Evolutionary conservation across 2,113 vertebrate species (phyloP), one percentile per base, ranked within the genome.

Genomic region (Erythrolamprus reginae): DNA sequence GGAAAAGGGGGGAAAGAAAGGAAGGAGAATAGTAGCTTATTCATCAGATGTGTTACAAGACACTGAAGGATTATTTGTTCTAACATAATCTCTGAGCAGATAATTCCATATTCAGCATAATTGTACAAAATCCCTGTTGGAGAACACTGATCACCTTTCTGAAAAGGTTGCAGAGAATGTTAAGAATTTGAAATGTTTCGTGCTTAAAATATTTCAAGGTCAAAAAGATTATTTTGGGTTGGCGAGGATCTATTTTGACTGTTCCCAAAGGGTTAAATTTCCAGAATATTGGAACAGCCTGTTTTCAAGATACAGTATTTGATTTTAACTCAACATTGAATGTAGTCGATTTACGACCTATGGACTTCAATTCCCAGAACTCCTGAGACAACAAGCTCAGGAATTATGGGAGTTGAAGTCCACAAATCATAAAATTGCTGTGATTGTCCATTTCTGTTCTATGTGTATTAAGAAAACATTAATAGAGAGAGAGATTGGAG

Each of bases 1-100:
- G 45, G n/a, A 42, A 45, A 15, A 3, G 52, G 0, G 0, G 17
- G 3, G 10, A n/a, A 56, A 58, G 56, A 58, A 58, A 58, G 9
- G 56, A 58, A 58, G 56, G 24, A 58, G 8, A 58, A 58, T 56
- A 86, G 45, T 33, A 84, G 23, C n/a, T 48, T 51, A 84, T 91
- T 88, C 45, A 84, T 23, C 86, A 84, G 77, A 84, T 84, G 23
- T 28, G 50, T 10, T 42, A 24, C 70, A 87, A 82, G 86, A 65
- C 51, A 82, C 33, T 12, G 17, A 13, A 38, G 45, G 17, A 87
- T 70, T 82, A 15, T 51, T 87, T 90, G 90, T 90, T 56, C 85
- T 82, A 47, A 91, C 58, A 77, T n/a, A 48, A 83, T 91, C 70
- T 23, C 52, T n/a, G n/a, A 84, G 51, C 86, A 91, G 77, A 84